Evolutionary conservation across 1,140 invertebrate genomes (phyloP).

Genomic region (Harpegnathos saltator): DNA sequence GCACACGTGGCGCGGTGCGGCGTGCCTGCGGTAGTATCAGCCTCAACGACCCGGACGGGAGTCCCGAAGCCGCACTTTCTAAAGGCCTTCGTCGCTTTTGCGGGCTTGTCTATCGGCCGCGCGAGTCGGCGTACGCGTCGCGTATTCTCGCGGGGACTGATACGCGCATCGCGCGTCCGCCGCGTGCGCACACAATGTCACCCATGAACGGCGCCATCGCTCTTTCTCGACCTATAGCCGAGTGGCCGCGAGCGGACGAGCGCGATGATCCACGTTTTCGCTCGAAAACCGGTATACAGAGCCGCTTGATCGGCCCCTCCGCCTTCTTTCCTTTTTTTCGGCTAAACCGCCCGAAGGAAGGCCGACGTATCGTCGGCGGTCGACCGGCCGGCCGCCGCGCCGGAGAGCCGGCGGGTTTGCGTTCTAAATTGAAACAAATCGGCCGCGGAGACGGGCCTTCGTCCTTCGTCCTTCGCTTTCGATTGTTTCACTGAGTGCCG

Average conservation of each 20-base stretch:
- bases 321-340: not conserved
- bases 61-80: conserved; percentile 82
- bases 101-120: conserved; percentile 70
- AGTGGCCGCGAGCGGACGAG: not conserved
- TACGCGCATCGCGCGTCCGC: not conserved
- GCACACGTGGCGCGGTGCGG: conserved; percentile 58
- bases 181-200: conserved; percentile 21
- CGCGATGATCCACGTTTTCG: conserved; percentile 35
- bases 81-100: conserved; percentile 82
- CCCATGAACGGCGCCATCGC: conserved; percentile 34
- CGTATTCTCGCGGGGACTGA: not conserved
- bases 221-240: conserved; percentile 19
- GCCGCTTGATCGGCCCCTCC: conserved; percentile 20
- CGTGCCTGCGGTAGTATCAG: conserved; percentile 77
- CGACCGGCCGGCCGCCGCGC: no score
- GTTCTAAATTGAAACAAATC: no score
- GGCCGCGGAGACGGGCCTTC: no score
- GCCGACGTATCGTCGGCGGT: not conserved
- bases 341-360: conserved; percentile 11
- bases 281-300: conserved; percentile 43
- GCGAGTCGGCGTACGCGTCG: not conserved
- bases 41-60: conserved; percentile 78
- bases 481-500: no score
- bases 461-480: no score
- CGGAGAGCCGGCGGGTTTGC: no score